Evolutionary conservation across 2,888 invertebrate genomes (phyloP).

Genomic region (Drosophila antonietae): DNA sequence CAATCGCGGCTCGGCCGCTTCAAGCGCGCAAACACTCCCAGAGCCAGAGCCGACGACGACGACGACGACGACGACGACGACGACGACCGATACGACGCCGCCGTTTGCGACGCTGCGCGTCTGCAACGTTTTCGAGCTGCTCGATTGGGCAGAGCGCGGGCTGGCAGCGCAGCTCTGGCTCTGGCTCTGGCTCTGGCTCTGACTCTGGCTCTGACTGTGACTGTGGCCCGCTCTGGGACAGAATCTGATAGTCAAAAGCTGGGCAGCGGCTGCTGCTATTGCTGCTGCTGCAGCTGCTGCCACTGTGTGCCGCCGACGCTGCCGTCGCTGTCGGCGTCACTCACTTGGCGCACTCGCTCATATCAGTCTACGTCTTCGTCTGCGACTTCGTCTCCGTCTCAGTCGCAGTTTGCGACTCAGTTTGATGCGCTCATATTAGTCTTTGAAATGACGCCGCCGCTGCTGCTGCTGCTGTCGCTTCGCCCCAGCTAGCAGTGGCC

Average conservation of each 20-base stretch:
- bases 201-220: conserved; percentile 27
- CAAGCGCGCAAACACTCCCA: conserved; percentile 70
- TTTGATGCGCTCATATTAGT: conserved; percentile 56
- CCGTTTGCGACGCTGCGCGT: conserved; percentile 40
- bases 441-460: conserved; percentile 11
- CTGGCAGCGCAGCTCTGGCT: conserved; percentile 40
- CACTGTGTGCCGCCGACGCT: conserved; percentile 7
- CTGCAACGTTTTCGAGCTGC: conserved; percentile 49
- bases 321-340: conserved; percentile 26
- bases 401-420: conserved; percentile 12
- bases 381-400: not conserved
- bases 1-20: conserved; percentile 70
- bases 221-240: conserved; percentile 46
- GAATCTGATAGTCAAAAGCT: conserved; percentile 62
- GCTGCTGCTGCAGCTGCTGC: conserved; percentile 9
- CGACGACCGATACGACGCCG: conserved; percentile 42
- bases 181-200: conserved; percentile 20
- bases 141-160: conserved; percentile 35
- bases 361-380: conserved; percentile 24
- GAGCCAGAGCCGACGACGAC: conserved; percentile 21
- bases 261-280: conserved; percentile 17
- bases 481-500: conserved; percentile 10
- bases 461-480: conserved; percentile 5
- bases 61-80: conserved; percentile 19
- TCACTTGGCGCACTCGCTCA: conserved; percentile 22